phyloP scores from a whole-genome alignment of 2,113 vertebrate species.

The Cyprinodon variegatus region DNA sequence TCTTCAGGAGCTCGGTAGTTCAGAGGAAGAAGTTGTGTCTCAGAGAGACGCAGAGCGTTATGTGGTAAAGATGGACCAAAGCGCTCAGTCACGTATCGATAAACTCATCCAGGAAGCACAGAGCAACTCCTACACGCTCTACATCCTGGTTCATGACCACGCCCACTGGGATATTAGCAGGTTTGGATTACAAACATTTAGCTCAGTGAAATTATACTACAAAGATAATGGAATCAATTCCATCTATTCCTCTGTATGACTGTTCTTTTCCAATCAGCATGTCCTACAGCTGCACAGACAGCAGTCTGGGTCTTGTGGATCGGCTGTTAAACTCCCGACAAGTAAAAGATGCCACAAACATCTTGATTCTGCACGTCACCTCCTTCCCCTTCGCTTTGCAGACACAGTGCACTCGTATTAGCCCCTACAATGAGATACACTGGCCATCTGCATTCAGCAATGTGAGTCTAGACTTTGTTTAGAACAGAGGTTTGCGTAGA shows the following conservation, averaged over 20 bases:
- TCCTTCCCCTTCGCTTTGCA: constrained; percentile 96
- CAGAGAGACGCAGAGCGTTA: constrained; percentile 86
- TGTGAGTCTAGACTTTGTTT: constrained; percentile 77
- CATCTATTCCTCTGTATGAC: neutral
- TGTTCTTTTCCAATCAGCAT: constrained; percentile 47
- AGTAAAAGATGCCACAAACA: constrained; percentile 92
- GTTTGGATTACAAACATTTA: constrained; percentile 63
- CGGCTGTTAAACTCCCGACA: constrained; percentile 91
- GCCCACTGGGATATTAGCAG: constrained; percentile 95
- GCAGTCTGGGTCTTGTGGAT: constrained; percentile 87
- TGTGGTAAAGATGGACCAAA: constrained; percentile 89
- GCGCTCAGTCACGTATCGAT: constrained; percentile 86
- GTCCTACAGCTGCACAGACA: constrained; percentile 71
- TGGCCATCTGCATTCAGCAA: constrained; percentile 90
- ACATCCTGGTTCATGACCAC: constrained; percentile 94
- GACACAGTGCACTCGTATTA: constrained; percentile 93
- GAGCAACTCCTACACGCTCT: constrained; percentile 92
- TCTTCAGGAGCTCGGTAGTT: constrained; percentile 88
- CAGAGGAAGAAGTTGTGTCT: constrained; percentile 86
- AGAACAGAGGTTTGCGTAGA: neutral
- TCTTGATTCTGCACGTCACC: constrained; percentile 94
- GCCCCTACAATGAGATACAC: constrained; percentile 96
- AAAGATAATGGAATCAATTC: neutral
- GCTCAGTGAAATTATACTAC: neutral
- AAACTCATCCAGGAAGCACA: constrained; percentile 88